These are phyloP conservation scores for Pygoscelis antarcticus DNA, from an alignment of 2,113 vertebrate genomes.

Conservation along the genomic window DNA sequence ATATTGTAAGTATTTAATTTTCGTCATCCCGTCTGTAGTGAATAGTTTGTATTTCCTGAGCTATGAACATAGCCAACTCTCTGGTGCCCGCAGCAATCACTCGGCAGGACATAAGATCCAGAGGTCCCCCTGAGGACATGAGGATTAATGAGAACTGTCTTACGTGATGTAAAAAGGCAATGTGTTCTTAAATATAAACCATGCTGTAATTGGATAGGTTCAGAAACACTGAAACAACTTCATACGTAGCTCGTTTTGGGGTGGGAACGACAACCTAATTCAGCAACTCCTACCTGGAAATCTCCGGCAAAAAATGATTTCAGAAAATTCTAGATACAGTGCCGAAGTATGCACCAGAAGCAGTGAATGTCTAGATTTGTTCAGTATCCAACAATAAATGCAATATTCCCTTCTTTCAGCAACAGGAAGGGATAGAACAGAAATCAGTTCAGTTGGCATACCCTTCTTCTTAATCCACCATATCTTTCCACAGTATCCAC, in stretches of 20 bases:
- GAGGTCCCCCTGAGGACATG: constrained; percentile 79
- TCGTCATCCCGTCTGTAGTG: constrained; percentile 82
- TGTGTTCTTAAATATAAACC: not conserved
- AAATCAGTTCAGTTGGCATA: not conserved
- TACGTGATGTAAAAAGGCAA: not conserved
- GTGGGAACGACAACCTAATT: not conserved
- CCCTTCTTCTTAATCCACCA: not conserved
- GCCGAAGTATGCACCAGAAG: not conserved
- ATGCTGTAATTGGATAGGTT: not conserved
- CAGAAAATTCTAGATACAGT: not conserved
- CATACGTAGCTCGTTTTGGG: not conserved
- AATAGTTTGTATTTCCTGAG: constrained; percentile 84
- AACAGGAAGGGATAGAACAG: not conserved
- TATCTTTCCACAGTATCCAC: not conserved
- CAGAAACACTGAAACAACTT: not conserved
- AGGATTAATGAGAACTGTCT: not conserved
- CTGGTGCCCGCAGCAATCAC: constrained; percentile 84
- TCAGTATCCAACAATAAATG: not conserved
- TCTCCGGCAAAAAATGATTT: not conserved
- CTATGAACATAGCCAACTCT: constrained; percentile 82
- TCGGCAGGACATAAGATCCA: constrained; percentile 88
- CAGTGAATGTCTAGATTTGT: not conserved
- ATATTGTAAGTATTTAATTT: not conserved
- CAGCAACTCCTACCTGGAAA: not conserved
- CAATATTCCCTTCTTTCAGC: not conserved